Percentiles rank a stretch among this genome's conserved stretches.
These are phyloP conservation scores for Drosophila asahinai DNA, from an alignment of 1,140 invertebrate genomes.

Conservation along the genomic window DNA sequence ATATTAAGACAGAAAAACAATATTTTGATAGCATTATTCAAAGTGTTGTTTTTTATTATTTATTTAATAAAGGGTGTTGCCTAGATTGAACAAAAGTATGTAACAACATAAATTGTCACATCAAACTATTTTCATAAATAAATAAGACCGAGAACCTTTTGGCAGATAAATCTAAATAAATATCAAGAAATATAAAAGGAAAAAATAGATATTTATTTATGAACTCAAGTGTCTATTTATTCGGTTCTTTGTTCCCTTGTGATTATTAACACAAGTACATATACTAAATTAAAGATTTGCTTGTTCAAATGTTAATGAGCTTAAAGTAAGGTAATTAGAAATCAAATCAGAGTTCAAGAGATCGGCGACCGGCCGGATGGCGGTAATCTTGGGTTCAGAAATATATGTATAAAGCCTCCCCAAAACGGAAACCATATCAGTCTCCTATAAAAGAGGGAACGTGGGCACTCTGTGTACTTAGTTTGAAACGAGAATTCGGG, in stretches of 20 bases:
- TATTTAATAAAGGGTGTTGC: no score
- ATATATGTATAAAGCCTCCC: background rate
- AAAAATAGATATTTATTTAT: background rate
- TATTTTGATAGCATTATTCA: background rate
- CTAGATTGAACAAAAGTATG: no score
- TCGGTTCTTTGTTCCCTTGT: background rate
- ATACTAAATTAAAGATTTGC: background rate
- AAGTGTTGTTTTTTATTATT: no score
- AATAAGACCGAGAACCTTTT: background rate
- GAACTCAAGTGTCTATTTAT: no score
- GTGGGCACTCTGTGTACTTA: background rate
- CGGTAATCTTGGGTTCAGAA: background rate
- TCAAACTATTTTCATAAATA: background rate
- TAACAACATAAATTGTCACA: no score
- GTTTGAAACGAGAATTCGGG: slow-evolving; percentile 2
- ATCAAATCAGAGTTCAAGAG: slow-evolving; percentile 7
- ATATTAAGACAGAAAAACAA: background rate
- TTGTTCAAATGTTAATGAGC: background rate
- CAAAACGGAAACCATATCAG: background rate
- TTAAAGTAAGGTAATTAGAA: background rate
- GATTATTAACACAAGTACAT: no score
- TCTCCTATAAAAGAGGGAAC: slow-evolving; percentile 14
- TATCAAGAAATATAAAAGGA: background rate
- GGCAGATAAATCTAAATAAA: no score
- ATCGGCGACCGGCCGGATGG: background rate